A percentile compares a stretch with the other conserved stretches of the same genome.
Conservation (phyloP, 2,888 invertebrate genomes). For the Erebia aethiops region DNA sequence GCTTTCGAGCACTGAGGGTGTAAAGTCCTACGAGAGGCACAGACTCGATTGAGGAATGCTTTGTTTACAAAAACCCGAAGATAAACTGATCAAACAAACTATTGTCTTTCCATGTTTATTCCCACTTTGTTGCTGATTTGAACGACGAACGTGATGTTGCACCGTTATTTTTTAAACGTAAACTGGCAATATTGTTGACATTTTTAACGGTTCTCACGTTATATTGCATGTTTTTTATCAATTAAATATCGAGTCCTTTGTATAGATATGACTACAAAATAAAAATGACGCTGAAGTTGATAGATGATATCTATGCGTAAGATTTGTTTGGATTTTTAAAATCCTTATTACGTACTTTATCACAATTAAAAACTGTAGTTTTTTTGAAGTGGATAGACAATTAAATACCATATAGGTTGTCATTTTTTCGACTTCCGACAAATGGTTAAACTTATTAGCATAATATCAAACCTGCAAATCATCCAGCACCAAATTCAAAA, state of each 20-base stretch:
- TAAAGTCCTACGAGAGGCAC: not conserved
- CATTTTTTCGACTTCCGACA: no score
- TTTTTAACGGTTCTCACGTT: not conserved
- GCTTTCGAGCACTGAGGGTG: not conserved
- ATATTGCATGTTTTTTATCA: not conserved
- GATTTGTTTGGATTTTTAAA: no score
- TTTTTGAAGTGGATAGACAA: no score
- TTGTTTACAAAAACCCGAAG: slow-evolving; percentile 5
- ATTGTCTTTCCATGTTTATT: slow-evolving; percentile 7
- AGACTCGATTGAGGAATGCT: not conserved
- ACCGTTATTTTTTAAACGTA: not conserved
- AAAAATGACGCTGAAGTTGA: no score
- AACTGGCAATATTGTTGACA: not conserved
- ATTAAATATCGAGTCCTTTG: not conserved
- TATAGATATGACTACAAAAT: no score
- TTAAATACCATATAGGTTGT: no score
- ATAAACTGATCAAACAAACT: slow-evolving; percentile 12
- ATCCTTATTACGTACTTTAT: not conserved
- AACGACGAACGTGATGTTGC: not conserved
- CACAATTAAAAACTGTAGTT: not conserved
- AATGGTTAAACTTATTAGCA: not conserved
- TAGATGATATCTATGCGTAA: no score
- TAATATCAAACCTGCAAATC: slow-evolving; percentile 66
- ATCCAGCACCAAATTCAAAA: slow-evolving; percentile 66
- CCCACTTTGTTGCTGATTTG: not conserved